Evolutionary conservation across 1,140 invertebrate species (phyloP), one percentile per base, ranked within the genome.

Genomic region (Pseudachorutes palmiensis): DNA sequence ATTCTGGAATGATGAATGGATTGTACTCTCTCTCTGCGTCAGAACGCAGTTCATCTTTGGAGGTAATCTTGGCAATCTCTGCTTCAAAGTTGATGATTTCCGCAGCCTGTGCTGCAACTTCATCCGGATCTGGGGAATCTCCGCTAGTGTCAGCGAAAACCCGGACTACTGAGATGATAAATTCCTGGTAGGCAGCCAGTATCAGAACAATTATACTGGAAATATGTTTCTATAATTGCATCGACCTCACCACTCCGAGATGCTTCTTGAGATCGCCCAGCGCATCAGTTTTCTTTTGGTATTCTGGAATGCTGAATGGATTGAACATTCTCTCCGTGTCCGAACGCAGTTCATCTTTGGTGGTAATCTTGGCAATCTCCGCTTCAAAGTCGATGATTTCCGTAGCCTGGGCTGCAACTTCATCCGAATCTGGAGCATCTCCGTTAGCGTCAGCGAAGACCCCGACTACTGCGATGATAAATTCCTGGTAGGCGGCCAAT

Each of bases 61-160:
- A 81, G 82, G 70, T 57, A 74, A 88, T 87, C 76, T 85, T 84
- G 1, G 88, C 88, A 32, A 91, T 76, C 68, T 85, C 80, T 2
- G 83, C 90, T 82, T 97, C 93, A 75, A 96, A 94, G 26, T 83
- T 77, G 28, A 96, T 84, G 2, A 95, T 80, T 67, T 92, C 84
- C 2, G 86, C 80, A 2, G 89, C 88, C 36, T 83, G 74, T 1
- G 88, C 87, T 2, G 88, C 88, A 9, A 93, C 78, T 28, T 89
- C 78, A 41, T 80, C 78, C 1, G 67, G 48, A 12, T 69, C 57
- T 2, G 74, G 61, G 2, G 51, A 26, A 1, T 33, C 31, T 22
- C 65, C 66, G 1, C 55, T 55, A 16, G 64, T 45, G 33, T 67
- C 65, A 9, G 70, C 69, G 16, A 78, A 36, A 32, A 74, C 64